Base-by-base conservation (phyloP, 2,888 invertebrate species). In the Andrena praecox region DNA sequence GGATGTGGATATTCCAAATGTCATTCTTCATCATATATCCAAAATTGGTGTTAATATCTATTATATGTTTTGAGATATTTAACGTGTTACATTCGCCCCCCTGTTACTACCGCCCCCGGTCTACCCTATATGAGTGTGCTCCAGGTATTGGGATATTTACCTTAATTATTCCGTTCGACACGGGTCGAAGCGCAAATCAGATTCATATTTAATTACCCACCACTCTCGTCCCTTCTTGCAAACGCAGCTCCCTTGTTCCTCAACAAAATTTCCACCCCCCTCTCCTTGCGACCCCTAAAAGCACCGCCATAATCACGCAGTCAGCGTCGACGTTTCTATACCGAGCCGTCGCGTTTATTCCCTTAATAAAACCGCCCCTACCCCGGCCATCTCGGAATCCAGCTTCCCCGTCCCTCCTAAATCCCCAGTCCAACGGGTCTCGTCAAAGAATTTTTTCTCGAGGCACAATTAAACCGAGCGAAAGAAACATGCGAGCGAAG, bases 311-410 rank as follows among this genome's bases (percentile, higher is more conserved):
- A 92, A 93, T 92, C 92, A 93, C 92, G 91, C 91, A 91, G 91
- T 92, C 93, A 91, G 91, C 89, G 90, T 91, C 91, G 92, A 92
- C 92, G 91, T 91, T 93, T 93, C 92, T 93, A 91, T 93, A 90
- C 91, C 82, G 82, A 82, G 80, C 82, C 12, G 52, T 24, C 50
- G 24, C 66, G 76, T 72, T 83, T 73, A 60, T 77, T 83, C 56
- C 74, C 66, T 71, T 74, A 71, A 74, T 72, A 69, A 83, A 72
- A 70, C 67, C 48, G 50, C 67, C 67, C 52, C 50, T 16, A 20
- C 33, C 5, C 10, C 60, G 52, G 0, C 29, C 72, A 16, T 35
- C 54, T 12, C 29, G 24, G 56, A 33, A 62, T 50, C 56, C 42
- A 16, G n/a, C 69, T 3, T 2, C 64, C 62, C 77, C 20, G 0